Evolutionary conservation across 2,113 vertebrate species (phyloP).

Genomic region (Enhydra lutris): DNA sequence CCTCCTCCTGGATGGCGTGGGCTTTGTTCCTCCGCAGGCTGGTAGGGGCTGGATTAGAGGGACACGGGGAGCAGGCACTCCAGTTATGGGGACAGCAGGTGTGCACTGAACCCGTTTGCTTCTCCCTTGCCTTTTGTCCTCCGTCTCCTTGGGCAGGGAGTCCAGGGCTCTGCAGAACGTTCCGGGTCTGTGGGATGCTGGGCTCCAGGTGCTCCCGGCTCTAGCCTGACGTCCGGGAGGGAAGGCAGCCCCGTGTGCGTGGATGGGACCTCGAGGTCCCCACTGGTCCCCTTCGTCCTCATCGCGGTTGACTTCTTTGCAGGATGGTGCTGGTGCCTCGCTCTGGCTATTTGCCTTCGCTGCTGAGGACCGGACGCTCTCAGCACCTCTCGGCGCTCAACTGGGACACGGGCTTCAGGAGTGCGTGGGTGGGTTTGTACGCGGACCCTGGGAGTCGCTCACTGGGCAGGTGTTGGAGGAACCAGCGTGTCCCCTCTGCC

Average conservation of each 20-base stretch:
- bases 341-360: background rate
- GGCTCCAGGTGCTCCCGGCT: background rate
- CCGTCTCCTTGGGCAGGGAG: background rate
- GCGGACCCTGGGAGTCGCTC: background rate
- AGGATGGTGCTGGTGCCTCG: accelerated
- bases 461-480: background rate
- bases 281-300: background rate
- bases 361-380: accelerated
- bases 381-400: background rate
- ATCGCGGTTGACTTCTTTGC: background rate
- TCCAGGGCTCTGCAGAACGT: background rate
- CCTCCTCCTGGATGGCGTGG: background rate
- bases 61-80: background rate
- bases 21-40: background rate
- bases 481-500: background rate
- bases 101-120: background rate
- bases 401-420: background rate
- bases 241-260: background rate
- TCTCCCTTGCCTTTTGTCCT: background rate
- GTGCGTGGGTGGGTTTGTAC: background rate
- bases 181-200: background rate
- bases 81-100: background rate
- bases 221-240: background rate
- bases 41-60: background rate
- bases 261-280: background rate